phyloP scores from a whole-genome alignment of 2,797 vertebrate genomes.

The Rhyacichthys aspro region DNA sequence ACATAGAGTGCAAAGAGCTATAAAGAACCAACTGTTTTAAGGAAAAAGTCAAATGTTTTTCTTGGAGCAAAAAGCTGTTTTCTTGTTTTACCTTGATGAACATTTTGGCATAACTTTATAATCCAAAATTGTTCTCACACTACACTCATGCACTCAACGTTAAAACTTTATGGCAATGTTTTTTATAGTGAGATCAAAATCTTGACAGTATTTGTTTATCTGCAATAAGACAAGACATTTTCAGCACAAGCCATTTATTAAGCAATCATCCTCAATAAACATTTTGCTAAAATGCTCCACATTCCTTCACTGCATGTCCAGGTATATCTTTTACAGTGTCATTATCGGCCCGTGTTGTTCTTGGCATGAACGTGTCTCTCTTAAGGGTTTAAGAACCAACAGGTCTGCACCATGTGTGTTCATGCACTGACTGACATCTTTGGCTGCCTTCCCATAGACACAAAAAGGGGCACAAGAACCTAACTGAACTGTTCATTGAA shows the following conservation, averaged over 20 bases:
- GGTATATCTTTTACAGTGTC: slow-evolving; percentile 32
- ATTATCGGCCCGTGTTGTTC: slow-evolving; percentile 47
- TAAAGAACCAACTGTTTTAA: too few species aligned
- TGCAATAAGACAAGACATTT: not conserved
- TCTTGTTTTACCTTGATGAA: slow-evolving; percentile 17
- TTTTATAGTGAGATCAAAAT: too few species aligned
- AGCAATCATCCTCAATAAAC: too few species aligned
- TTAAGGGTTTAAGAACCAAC: slow-evolving; percentile 44
- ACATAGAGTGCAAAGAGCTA: too few species aligned
- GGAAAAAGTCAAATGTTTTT: not conserved
- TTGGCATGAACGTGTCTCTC: slow-evolving; percentile 43
- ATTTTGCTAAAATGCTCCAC: slow-evolving; percentile 27
- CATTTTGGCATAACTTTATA: slow-evolving; percentile 48
- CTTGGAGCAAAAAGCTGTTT: slow-evolving; percentile 17
- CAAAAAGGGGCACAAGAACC: slow-evolving; percentile 19
- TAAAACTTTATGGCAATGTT: slow-evolving; percentile 25
- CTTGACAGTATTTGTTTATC: not conserved
- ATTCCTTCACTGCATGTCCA: slow-evolving; percentile 29
- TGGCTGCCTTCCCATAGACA: slow-evolving; percentile 36
- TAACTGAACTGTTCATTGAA: slow-evolving; percentile 32
- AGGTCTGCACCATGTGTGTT: slow-evolving; percentile 43
- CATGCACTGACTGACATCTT: slow-evolving; percentile 53
- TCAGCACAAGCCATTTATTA: slow-evolving; percentile 6
- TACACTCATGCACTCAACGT: slow-evolving; percentile 43
- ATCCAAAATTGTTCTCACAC: slow-evolving; percentile 47